These are phyloP conservation scores for Palythoa heliodiscus DNA, from an alignment of 92 coral and sea anemone species.

Conservation along the genomic window DNA sequence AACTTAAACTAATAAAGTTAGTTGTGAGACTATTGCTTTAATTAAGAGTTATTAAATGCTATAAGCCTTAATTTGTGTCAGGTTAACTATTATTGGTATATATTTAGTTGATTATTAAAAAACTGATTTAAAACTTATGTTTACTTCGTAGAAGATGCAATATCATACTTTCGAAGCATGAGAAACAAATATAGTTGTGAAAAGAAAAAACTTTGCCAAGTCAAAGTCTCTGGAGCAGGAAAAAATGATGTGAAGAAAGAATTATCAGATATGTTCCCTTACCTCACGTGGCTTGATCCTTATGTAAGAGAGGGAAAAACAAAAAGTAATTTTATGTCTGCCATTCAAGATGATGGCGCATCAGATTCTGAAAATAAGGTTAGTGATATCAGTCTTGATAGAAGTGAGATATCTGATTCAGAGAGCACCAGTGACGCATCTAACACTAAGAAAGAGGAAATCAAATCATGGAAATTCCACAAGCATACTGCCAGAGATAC, in stretches of 20 bases:
- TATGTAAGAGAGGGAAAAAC: slow-evolving; percentile 50
- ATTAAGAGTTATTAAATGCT: slow-evolving; percentile 11
- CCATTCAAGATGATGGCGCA: slow-evolving; percentile 19
- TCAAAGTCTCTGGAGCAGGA: slow-evolving; percentile 54
- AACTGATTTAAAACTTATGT: slow-evolving; percentile 15
- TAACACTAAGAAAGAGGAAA: slow-evolving; percentile 30
- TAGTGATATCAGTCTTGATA: slow-evolving; percentile 28
- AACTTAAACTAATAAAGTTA: slow-evolving; percentile 6
- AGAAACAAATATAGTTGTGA: slow-evolving; percentile 55
- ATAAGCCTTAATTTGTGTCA: slow-evolving; percentile 10
- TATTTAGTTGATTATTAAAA: neutral
- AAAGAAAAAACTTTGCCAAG: slow-evolving; percentile 50
- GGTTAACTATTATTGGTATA: slow-evolving; percentile 16
- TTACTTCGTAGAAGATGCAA: slow-evolving; percentile 35
- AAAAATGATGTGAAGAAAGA: slow-evolving; percentile 50
- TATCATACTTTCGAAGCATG: slow-evolving; percentile 44
- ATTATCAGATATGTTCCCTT: slow-evolving; percentile 51
- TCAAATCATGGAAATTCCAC: slow-evolving; percentile 48
- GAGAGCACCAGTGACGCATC: slow-evolving; percentile 32
- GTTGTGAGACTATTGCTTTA: slow-evolving; percentile 1
- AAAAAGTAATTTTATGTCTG: slow-evolving; percentile 41
- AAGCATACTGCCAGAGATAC: slow-evolving; percentile 44
- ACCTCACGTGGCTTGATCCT: slow-evolving; percentile 54
- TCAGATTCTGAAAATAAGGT: slow-evolving; percentile 44
- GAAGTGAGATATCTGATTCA: slow-evolving; percentile 44